Evolutionary conservation across 2,797 vertebrate genomes (phyloP).

Genomic region (Artibeus jamaicensis): DNA sequence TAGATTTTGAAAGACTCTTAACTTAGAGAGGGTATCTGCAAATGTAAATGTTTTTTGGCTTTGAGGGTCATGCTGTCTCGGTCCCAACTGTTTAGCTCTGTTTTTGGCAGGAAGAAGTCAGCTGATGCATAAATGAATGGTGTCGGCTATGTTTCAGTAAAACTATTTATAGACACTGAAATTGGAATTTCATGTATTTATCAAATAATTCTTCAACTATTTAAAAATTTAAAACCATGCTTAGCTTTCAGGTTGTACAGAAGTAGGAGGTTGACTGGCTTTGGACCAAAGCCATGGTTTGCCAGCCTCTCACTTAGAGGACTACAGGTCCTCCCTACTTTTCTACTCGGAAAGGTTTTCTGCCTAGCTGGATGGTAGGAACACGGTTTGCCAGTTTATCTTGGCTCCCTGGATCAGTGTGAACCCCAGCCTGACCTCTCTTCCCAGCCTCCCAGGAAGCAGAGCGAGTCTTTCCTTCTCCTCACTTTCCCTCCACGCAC

Average conservation of each 20-base stretch:
- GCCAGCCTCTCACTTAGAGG: not conserved
- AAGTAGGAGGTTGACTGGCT: not conserved
- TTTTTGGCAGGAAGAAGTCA: not conserved
- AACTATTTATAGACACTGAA: not conserved
- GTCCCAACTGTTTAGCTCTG: not conserved
- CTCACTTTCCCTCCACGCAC: not conserved
- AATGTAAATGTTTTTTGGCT: not conserved
- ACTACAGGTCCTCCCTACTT: not conserved
- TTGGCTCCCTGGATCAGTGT: not conserved
- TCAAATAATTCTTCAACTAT: not conserved
- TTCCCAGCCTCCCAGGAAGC: not conserved
- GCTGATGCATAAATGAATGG: not conserved
- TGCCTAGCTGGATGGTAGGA: not conserved
- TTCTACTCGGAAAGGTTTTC: not conserved
- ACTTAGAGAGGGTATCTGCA: not conserved
- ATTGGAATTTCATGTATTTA: slow-evolving; percentile 21
- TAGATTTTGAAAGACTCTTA: slow-evolving; percentile 6
- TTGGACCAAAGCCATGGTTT: not conserved
- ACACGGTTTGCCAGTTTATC: not conserved
- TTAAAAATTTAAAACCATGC: slow-evolving; percentile 4
- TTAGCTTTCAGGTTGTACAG: not conserved
- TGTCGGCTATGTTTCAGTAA: not conserved
- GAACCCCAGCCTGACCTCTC: not conserved
- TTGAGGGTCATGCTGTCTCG: not conserved
- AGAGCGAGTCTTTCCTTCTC: not conserved